Percentiles rank a stretch among this genome's conserved stretches.
phyloP scores from a whole-genome alignment of 1,140 invertebrate genomes.

The Metopolophium dirhodum region DNA sequence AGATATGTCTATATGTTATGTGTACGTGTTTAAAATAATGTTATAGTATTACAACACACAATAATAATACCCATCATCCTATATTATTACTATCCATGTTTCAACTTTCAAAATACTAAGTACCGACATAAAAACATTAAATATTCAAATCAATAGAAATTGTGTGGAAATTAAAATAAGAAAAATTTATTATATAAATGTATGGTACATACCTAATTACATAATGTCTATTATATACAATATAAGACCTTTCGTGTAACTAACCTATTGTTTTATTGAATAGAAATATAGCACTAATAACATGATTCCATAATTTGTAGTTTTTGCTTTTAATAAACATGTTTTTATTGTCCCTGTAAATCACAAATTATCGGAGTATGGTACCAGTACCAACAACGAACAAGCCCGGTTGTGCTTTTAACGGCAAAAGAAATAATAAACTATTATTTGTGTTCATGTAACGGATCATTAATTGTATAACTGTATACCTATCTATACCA shows the following conservation, averaged over 20 bases:
- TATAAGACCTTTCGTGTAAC: background rate
- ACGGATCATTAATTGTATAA: background rate
- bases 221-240: background rate
- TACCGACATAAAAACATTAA: background rate
- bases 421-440: background rate
- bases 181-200: background rate
- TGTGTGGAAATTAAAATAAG: background rate
- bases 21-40: background rate
- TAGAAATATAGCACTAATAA: background rate
- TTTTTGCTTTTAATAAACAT: background rate
- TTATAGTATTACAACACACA: background rate
- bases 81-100: background rate
- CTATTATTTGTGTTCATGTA: background rate
- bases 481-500: background rate
- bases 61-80: background rate
- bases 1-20: background rate
- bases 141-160: background rate
- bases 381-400: background rate
- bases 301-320: background rate
- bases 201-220: background rate
- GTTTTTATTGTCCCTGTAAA: background rate
- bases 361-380: constrained; percentile 16
- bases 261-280: background rate
- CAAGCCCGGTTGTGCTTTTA: background rate
- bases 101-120: background rate